Evolutionary conservation across 2,888 invertebrate species (phyloP), one percentile per base, ranked within the genome.

Genomic region (Leptinotarsa rubiginosa): DNA sequence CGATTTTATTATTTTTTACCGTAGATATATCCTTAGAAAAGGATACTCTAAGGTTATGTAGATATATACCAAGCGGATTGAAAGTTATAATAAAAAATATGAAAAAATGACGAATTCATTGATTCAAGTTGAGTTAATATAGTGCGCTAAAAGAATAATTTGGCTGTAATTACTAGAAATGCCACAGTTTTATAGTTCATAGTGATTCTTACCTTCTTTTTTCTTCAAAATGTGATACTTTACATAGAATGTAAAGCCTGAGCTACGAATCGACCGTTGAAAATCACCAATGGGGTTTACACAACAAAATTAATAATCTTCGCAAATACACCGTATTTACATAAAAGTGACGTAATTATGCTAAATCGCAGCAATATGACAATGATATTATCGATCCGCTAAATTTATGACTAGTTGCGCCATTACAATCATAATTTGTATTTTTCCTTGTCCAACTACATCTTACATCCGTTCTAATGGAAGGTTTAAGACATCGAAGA

Each of bases 341-440:
- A 62, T 62, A 62, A 69, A 56, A 47, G 56, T 69, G 56, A 69
- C 47, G 69, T 69, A 69, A 69, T 69, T 56, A 54, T 56, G 41
- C 56, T 20, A 69, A 69, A 56, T 69, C 52, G 20, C 69, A 47
- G 18, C 18, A 47, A 69, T 56, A 20, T 56, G 41, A 56, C 49
- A 56, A 69, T 59, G 59, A 56, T 10, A 56, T 56, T 69, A 69
- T 69, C 69, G n/a, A n/a, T 47, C 20, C 20, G 69, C 31, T 41
- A 16, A 69, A 69, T 69, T 69, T 41, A 69, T 69, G 31, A 52
- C 68, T 25, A 18, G 52, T 68, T 41, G 16, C 41, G 47, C 47
- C 69, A 56, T 56, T 18, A 69, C 47, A 56, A 69, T 16, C 54
- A 49, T 69, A 56, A 69, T 69, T 69, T 69, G 69, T 69, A 69